Conservation (phyloP, 2,113 vertebrate genomes). For the Apaloderma vittatum region DNA sequence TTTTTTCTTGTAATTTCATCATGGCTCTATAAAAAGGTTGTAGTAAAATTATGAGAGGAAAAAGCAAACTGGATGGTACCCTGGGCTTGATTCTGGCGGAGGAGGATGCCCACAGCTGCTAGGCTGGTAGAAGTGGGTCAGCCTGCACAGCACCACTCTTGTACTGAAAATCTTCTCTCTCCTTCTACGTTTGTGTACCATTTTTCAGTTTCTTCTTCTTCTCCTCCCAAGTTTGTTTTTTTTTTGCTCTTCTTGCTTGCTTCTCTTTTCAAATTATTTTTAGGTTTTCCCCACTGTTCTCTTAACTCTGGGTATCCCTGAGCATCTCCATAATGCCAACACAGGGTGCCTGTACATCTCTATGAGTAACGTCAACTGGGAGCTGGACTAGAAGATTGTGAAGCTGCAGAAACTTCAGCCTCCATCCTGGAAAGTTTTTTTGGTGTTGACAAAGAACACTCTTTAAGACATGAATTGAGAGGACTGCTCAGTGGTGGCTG, state of each 20-base stretch:
- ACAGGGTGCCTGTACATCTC: accelerated
- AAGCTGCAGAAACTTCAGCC: background rate
- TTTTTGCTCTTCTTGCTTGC: background rate
- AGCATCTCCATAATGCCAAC: background rate
- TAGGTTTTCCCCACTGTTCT: background rate
- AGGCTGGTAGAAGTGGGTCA: background rate
- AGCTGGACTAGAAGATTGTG: background rate
- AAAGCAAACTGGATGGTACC: background rate
- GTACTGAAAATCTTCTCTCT: background rate
- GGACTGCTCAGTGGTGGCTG: background rate
- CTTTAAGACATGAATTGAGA: background rate
- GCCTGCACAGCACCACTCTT: background rate
- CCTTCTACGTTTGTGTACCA: background rate
- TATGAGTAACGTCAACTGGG: background rate
- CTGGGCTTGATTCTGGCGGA: background rate
- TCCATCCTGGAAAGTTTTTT: background rate
- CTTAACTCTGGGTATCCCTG: background rate
- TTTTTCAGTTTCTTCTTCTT: background rate
- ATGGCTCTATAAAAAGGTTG: background rate
- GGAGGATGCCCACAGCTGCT: background rate
- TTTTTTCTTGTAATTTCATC: background rate
- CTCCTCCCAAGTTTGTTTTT: background rate
- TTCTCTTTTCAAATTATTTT: background rate
- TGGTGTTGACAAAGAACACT: background rate
- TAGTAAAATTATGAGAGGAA: background rate